A percentile compares a stretch with the other conserved stretches of the same genome.
phyloP scores from a whole-genome alignment of 2,113 vertebrate genomes.

The Lamprotornis superbus region DNA sequence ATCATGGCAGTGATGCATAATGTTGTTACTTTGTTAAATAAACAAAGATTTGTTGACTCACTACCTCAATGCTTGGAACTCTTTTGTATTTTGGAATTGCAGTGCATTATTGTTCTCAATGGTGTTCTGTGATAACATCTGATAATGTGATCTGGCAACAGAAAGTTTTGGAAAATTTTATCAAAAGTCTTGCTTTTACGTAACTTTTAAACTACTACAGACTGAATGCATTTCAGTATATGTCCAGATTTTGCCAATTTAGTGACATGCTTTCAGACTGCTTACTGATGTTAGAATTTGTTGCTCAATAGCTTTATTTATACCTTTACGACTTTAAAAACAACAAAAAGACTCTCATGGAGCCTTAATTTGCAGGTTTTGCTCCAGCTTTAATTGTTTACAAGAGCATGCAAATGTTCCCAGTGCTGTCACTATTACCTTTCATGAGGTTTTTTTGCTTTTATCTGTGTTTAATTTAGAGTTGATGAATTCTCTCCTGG shows the following conservation, averaged over 20 bases:
- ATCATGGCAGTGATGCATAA: background rate
- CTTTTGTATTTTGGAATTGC: slow-evolving; percentile 24
- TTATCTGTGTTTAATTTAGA: slow-evolving; percentile 19
- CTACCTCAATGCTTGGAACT: background rate
- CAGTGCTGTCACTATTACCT: background rate
- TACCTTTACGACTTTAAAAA: background rate
- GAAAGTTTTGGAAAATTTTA: background rate
- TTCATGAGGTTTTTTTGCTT: background rate
- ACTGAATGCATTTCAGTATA: background rate
- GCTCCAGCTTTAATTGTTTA: background rate
- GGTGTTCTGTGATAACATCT: background rate
- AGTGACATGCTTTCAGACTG: background rate
- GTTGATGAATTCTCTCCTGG: background rate
- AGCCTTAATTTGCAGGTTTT: background rate
- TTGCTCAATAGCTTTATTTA: background rate
- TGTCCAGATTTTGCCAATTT: background rate
- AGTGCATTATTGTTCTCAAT: background rate
- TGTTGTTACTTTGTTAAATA: background rate
- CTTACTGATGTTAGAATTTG: background rate
- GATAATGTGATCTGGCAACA: background rate
- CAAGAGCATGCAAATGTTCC: background rate
- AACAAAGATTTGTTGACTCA: background rate
- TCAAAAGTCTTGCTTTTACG: background rate
- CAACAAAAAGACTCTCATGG: background rate
- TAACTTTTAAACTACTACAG: background rate